Evolutionary conservation across 2,113 vertebrate species (phyloP).

Genomic region (Chiloscyllium plagiosum): DNA sequence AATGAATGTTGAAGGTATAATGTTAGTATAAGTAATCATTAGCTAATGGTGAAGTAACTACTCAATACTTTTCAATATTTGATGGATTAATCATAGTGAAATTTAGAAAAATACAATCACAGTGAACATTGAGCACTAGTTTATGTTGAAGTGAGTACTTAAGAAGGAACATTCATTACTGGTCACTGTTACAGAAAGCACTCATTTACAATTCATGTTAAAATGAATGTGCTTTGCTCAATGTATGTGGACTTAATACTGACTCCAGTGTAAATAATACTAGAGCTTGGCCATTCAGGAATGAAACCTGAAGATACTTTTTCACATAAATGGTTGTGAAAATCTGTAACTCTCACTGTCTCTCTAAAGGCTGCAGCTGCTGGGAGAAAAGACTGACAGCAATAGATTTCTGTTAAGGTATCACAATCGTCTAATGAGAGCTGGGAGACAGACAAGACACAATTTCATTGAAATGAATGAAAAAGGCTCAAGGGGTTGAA

Average conservation of each 20-base stretch:
- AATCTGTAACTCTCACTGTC: neutral
- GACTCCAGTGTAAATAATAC: neutral
- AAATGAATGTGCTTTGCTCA: neutral
- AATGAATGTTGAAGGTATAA: neutral
- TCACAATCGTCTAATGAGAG: neutral
- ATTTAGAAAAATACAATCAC: neutral
- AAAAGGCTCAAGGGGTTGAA: neutral
- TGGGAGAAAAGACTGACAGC: neutral
- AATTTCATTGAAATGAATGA: neutral
- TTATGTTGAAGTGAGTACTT: neutral
- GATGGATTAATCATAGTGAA: neutral
- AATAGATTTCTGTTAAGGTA: neutral
- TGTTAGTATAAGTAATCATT: neutral
- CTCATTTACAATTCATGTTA: neutral
- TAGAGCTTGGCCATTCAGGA: neutral
- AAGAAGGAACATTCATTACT: neutral
- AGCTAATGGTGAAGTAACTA: neutral
- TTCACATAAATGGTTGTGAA: neutral
- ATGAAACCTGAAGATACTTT: neutral
- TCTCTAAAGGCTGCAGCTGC: neutral
- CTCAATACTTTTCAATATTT: neutral
- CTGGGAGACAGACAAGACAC: neutral
- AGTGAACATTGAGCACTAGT: neutral
- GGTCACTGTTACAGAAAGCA: neutral
- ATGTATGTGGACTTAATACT: neutral